Evolutionary conservation across 2,113 vertebrate genomes (phyloP), one percentile per base, ranked within the genome.

Genomic region (Alosa alosa): DNA sequence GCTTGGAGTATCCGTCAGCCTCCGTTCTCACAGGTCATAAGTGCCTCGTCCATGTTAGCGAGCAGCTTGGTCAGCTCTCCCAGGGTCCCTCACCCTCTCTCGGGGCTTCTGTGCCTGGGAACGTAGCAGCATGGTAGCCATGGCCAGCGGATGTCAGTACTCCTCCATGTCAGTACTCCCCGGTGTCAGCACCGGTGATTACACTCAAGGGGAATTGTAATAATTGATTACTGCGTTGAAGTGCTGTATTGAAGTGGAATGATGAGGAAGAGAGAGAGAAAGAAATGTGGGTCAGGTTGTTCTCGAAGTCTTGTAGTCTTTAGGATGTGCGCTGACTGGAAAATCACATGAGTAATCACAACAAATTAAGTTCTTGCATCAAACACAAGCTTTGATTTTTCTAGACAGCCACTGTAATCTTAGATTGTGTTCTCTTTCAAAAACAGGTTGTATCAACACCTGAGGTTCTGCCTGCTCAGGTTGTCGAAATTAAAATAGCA

Each of bases 171-270:
- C 7, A 22, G 57, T 17, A 1, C 57, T 60, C 22, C 57, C 20
- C 20, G 0, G 4, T 60, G 57, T 68, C 64, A 68, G 10, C n/a
- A 68, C 64, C 64, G 13, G 8, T 64, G 60, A 64, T 64, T 64
- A n/a, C n/a, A 25, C 22, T n/a, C 5, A 64, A 25, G 20, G 57
- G 57, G 11, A 68, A 68, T 68, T 68, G 64, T 31, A 68, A 10
- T 68, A 68, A 68, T 68, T 68, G 64, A 68, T 68, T 68, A 64
- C 22, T n/a, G 57, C 22, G 57, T 64, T 64, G 22, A 68, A 68
- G 64, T 68, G 64, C n/a, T 1, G 64, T 31, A 68, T 68, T 31
- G 64, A 68, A 68, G 64, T 68, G n/a, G 22, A 31, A n/a, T 11
- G n/a, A 13, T 68, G 64, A 31, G 7, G 64, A 68, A 25, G 7